A percentile compares a stretch with the other conserved stretches of the same genome.
Conservation (phyloP, 2,113 vertebrate genomes). For the Lampris incognitus region DNA sequence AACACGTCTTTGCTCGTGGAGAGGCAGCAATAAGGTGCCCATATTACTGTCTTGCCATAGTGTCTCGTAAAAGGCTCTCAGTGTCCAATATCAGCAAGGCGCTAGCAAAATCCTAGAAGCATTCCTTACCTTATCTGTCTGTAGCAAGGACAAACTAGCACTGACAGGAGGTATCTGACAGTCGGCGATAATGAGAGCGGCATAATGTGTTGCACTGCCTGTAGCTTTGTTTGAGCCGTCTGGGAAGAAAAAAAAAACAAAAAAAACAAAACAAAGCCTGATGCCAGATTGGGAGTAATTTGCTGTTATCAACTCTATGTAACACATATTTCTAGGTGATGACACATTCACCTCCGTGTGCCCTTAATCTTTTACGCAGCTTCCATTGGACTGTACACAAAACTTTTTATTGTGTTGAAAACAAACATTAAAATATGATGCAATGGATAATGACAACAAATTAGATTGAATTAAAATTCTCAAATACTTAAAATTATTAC, state of each 20-base stretch:
- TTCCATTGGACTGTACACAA: background rate
- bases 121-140: slow-evolving; percentile 10
- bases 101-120: background rate
- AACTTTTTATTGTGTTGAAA: slow-evolving; percentile 64
- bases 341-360: background rate
- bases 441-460: slow-evolving; percentile 19
- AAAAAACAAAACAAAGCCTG: background rate
- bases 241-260: background rate
- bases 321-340: slow-evolving; percentile 36
- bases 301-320: slow-evolving; percentile 25
- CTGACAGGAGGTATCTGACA: slow-evolving; percentile 13
- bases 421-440: slow-evolving; percentile 11
- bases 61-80: background rate
- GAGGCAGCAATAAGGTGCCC: too few relatives aligned
- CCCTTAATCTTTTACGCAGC: background rate
- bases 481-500: slow-evolving; percentile 4
- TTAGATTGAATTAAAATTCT: slow-evolving; percentile 30
- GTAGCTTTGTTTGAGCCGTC: slow-evolving; percentile 29
- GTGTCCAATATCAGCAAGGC: background rate
- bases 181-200: slow-evolving; percentile 35
- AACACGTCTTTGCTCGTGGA: too few relatives aligned
- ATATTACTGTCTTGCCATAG: background rate
- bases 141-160: slow-evolving; percentile 14
- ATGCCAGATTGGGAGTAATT: slow-evolving; percentile 8
- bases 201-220: slow-evolving; percentile 29